These are phyloP conservation scores for Pimpla rufipes DNA, from an alignment of 2,888 invertebrate species.

Conservation along the genomic window DNA sequence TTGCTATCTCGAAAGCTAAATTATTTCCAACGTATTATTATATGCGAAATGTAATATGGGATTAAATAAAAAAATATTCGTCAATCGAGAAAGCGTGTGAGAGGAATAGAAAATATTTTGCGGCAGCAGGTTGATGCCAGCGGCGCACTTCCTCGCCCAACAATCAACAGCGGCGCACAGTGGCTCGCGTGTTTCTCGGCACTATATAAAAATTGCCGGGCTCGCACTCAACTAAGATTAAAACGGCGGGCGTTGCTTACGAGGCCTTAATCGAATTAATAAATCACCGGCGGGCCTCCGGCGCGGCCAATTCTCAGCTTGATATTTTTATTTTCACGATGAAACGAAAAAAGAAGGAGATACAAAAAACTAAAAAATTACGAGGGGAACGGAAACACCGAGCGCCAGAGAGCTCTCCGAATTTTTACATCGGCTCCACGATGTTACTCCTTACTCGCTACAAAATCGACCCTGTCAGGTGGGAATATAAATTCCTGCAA, in stretches of 20 bases:
- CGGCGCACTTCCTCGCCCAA: conserved; percentile 40
- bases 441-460: conserved; percentile 7
- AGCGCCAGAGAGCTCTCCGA: conserved; percentile 39
- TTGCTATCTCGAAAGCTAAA: background rate
- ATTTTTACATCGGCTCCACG: conserved; percentile 36
- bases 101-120: conserved; percentile 18
- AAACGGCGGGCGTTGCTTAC: conserved; percentile 78
- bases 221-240: conserved; percentile 80
- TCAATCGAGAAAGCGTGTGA: conserved; percentile 11
- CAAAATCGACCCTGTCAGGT: conserved; percentile 36
- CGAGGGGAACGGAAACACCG: conserved; percentile 32
- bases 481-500: conserved; percentile 39
- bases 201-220: conserved; percentile 79
- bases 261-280: conserved; percentile 82
- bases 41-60: background rate
- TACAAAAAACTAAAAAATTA: conserved; percentile 22
- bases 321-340: conserved; percentile 79
- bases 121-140: conserved; percentile 10
- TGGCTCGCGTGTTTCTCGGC: conserved; percentile 79
- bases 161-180: conserved; percentile 64
- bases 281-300: conserved; percentile 77
- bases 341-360: conserved; percentile 43
- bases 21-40: background rate
- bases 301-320: conserved; percentile 78
- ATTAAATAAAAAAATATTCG: background rate